Conservation (phyloP, 1,140 invertebrate species). For the Tetramorium simillimum region DNA sequence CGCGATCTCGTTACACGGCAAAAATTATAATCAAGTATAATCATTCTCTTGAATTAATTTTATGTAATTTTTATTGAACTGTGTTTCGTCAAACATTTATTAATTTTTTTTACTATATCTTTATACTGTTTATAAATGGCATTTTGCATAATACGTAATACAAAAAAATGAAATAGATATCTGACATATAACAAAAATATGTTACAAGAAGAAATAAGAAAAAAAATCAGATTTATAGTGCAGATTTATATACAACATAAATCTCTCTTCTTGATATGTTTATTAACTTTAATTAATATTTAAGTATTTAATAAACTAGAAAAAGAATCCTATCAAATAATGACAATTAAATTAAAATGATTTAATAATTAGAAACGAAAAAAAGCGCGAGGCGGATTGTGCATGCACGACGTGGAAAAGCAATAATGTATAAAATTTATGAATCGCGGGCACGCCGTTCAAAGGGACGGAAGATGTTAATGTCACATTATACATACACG, state of each 20-base stretch:
- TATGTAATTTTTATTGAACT: neutral
- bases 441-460: conserved; percentile 79
- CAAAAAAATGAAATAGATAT: neutral
- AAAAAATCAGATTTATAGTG: neutral
- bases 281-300: conserved; percentile 12
- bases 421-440: conserved; percentile 85
- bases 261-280: neutral
- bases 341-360: neutral
- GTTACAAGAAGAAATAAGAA: neutral
- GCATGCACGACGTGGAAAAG: conserved; percentile 80
- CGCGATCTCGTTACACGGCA: neutral
- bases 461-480: conserved; percentile 78
- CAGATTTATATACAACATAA: too few species aligned
- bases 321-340: neutral
- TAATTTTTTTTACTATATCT: neutral
- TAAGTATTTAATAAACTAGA: neutral
- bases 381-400: conserved; percentile 62
- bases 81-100: too few species aligned
- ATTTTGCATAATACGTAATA: neutral
- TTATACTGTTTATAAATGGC: neutral
- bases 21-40: neutral
- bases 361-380: conserved; percentile 10
- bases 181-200: neutral
- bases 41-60: neutral
- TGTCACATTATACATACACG: conserved; percentile 77